Base-by-base conservation (phyloP, 2,888 invertebrate genomes). In the Yponomeuta malinellus region DNA sequence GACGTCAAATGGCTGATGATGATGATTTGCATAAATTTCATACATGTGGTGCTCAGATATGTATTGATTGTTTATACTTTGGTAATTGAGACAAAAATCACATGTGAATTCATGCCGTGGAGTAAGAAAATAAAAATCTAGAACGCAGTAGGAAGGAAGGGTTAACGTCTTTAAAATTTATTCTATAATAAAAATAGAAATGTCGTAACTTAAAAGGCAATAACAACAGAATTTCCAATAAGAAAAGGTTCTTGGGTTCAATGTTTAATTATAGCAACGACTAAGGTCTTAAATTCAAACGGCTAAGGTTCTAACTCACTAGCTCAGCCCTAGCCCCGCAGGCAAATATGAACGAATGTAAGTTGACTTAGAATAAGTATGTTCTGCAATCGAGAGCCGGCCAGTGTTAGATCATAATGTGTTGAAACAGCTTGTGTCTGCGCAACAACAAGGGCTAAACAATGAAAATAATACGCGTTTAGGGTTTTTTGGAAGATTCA, bases 291-390 rank as follows among this genome's bases (percentile, higher is more conserved):
- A 70, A 69, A 75, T 73, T 71, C 72, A 74, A 77, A 76, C 79
- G 78, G 81, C 85, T 86, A 84, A 82, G 52, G 76, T 83, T 83
- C 81, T 72, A 72, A 72, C 66, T 37, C 64, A 43, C 84, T 10
- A 6, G 87, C 84, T 76, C 91, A 92, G 83, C 92, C 92, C 92
- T 92, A 92, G 77, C 87, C 82, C 89, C 85, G 87, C 91, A 92
- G 91, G 92, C 92, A 91, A 92, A 92, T 92, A 92, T 92, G 92
- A 92, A 92, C 92, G 92, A 92, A 91, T 92, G 92, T 92, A 89
- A 92, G 91, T 91, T 91, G 92, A 92, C 90, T 92, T 92, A 92
- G 92, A 92, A 92, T 92, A 92, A 90, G 92, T 92, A 88, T 91
- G 92, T 92, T 89, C 92, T 89, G 89, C 91, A 90, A 92, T 90